A percentile compares a stretch with the other conserved stretches of the same genome.
Evolutionary conservation across 2,797 vertebrate genomes (phyloP).

Genomic region (Chelmon rostratus): DNA sequence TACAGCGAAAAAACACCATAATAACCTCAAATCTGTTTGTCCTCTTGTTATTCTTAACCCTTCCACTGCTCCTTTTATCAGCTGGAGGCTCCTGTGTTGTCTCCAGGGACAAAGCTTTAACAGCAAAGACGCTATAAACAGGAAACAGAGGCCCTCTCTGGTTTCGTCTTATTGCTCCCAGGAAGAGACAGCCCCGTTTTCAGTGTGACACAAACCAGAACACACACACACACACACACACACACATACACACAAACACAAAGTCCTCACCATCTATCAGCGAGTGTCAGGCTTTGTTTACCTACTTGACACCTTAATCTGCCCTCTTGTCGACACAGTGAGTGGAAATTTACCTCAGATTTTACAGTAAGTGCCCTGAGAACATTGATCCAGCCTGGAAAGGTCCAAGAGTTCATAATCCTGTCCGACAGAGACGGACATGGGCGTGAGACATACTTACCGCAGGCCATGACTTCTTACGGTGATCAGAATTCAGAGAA

Average conservation of each 20-base stretch:
- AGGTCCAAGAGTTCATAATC: slow-evolving; percentile 23
- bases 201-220: slow-evolving; percentile 75
- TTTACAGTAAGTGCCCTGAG: slow-evolving; percentile 1
- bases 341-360: slow-evolving; percentile 48
- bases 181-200: slow-evolving; percentile 51
- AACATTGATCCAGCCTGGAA: not conserved
- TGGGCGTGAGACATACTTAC: slow-evolving; percentile 20
- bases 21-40: slow-evolving; percentile 61
- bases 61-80: slow-evolving; percentile 69
- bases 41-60: slow-evolving; percentile 70
- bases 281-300: slow-evolving; percentile 67
- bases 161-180: slow-evolving; percentile 59
- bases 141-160: slow-evolving; percentile 65
- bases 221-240: slow-evolving; percentile 45
- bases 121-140: slow-evolving; percentile 73
- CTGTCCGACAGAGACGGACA: not conserved
- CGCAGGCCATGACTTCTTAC: not conserved
- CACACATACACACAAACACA: slow-evolving; percentile 35
- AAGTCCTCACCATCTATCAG: slow-evolving; percentile 45
- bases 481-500: slow-evolving; percentile 11
- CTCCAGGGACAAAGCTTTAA: slow-evolving; percentile 68
- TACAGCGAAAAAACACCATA: slow-evolving; percentile 28
- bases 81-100: slow-evolving; percentile 63
- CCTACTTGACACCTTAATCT: slow-evolving; percentile 61
- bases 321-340: slow-evolving; percentile 45